Percentiles rank a stretch among this genome's conserved stretches.
These are phyloP conservation scores for Erebia palarica DNA, from an alignment of 2,888 invertebrate species.

Conservation along the genomic window DNA sequence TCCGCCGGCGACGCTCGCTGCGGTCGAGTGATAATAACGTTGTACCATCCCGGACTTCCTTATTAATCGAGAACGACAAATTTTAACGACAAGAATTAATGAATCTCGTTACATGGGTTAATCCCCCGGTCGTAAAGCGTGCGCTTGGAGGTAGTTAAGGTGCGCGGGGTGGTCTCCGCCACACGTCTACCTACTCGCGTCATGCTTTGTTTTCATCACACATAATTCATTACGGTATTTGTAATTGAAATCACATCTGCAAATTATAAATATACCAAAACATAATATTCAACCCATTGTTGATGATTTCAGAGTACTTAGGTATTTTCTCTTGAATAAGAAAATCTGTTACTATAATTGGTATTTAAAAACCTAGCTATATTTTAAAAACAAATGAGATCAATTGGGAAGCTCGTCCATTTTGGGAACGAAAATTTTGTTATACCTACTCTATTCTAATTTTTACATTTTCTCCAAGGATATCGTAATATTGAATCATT, in stretches of 20 bases:
- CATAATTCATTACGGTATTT: slow-evolving; percentile 23
- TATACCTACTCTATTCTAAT: too few relatives aligned
- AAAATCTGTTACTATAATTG: neutral
- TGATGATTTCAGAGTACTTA: too few relatives aligned
- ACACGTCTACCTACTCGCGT: slow-evolving; percentile 27
- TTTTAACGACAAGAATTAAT: slow-evolving; percentile 84
- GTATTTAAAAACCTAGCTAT: too few relatives aligned
- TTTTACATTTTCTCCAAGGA: too few relatives aligned
- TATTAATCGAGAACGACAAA: slow-evolving; percentile 84
- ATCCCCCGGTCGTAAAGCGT: slow-evolving; percentile 82
- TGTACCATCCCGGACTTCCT: slow-evolving; percentile 75
- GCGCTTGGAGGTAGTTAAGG: slow-evolving; percentile 75
- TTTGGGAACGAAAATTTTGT: too few relatives aligned
- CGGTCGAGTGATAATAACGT: slow-evolving; percentile 81
- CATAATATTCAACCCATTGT: neutral
- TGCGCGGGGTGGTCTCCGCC: slow-evolving; percentile 56
- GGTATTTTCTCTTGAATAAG: neutral
- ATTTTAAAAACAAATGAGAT: too few relatives aligned
- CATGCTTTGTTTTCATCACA: slow-evolving; percentile 30
- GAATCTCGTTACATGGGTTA: slow-evolving; percentile 84
- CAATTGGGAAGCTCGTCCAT: too few relatives aligned
- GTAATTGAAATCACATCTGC: slow-evolving; percentile 2
- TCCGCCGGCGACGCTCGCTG: slow-evolving; percentile 52
- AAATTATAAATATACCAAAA: neutral
- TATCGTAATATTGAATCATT: too few relatives aligned